Conservation (phyloP, 2,888 invertebrate species). For the Drosophila antonietae region DNA sequence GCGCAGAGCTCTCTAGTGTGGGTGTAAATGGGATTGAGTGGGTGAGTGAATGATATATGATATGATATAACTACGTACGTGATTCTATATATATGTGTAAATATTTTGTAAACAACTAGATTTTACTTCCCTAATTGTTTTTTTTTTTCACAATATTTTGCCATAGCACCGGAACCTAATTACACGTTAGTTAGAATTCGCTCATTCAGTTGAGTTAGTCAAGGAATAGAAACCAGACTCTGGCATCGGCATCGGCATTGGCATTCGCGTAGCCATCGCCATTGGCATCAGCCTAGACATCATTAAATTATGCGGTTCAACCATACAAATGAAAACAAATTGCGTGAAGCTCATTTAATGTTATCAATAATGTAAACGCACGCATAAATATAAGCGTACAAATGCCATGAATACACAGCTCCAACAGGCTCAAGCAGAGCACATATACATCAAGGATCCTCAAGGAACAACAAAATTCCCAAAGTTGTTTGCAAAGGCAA, state of each 20-base stretch:
- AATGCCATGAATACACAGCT: constrained; percentile 29
- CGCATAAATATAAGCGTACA: constrained; percentile 47
- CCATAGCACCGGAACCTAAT: constrained; percentile 6
- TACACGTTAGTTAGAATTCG: not conserved
- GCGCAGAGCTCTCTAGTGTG: not conserved
- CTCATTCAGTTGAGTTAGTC: constrained; percentile 6
- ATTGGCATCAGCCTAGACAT: not conserved
- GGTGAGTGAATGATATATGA: not conserved
- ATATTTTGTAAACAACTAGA: not conserved
- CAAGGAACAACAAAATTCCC: constrained; percentile 11
- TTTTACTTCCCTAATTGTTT: not conserved
- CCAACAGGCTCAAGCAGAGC: constrained; percentile 15
- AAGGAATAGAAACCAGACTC: not conserved
- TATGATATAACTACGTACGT: not conserved
- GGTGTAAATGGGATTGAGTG: not conserved
- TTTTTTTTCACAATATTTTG: not conserved
- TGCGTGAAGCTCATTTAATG: constrained; percentile 63
- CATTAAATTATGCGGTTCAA: constrained; percentile 16
- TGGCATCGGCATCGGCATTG: not conserved
- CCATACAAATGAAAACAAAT: constrained; percentile 62
- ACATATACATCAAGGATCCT: constrained; percentile 27
- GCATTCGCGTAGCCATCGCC: not conserved
- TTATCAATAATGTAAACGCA: constrained; percentile 69
- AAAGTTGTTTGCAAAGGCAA: not conserved
- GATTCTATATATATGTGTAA: not conserved